These are phyloP conservation scores for Ochropleura leucogaster DNA, from an alignment of 2,888 invertebrate genomes.

Conservation along the genomic window DNA sequence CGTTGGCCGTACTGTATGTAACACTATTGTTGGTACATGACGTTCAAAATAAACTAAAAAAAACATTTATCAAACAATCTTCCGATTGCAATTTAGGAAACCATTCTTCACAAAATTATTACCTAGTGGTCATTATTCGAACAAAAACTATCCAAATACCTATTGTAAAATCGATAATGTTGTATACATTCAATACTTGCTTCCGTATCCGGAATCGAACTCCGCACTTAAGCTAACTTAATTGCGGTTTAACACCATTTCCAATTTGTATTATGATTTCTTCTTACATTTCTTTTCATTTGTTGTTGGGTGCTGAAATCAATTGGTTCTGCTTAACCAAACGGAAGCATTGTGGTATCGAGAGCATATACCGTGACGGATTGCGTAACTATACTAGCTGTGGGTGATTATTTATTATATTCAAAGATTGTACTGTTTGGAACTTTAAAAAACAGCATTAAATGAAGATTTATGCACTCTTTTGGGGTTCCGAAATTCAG, in stretches of 20 bases:
- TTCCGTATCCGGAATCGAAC: constrained; percentile 38
- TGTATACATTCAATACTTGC: constrained; percentile 6
- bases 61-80: too few species aligned
- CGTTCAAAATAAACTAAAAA: too few species aligned
- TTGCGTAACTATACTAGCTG: constrained; percentile 27
- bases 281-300: constrained; percentile 47
- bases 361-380: constrained; percentile 24
- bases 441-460: not conserved
- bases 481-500: too few species aligned
- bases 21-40: too few species aligned
- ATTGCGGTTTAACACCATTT: constrained; percentile 38
- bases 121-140: too few species aligned
- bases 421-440: not conserved
- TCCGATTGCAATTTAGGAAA: too few species aligned
- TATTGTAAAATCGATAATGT: too few species aligned
- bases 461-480: not conserved
- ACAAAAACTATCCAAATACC: too few species aligned
- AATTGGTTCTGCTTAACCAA: constrained; percentile 40
- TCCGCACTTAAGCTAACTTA: not conserved
- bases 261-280: constrained; percentile 32
- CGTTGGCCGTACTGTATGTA: too few species aligned
- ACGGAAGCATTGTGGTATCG: constrained; percentile 48
- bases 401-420: constrained; percentile 34
- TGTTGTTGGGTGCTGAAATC: constrained; percentile 40
- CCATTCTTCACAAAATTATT: too few species aligned